Conservation (phyloP, 2,797 vertebrate species). For the Acridotheres tristis region DNA sequence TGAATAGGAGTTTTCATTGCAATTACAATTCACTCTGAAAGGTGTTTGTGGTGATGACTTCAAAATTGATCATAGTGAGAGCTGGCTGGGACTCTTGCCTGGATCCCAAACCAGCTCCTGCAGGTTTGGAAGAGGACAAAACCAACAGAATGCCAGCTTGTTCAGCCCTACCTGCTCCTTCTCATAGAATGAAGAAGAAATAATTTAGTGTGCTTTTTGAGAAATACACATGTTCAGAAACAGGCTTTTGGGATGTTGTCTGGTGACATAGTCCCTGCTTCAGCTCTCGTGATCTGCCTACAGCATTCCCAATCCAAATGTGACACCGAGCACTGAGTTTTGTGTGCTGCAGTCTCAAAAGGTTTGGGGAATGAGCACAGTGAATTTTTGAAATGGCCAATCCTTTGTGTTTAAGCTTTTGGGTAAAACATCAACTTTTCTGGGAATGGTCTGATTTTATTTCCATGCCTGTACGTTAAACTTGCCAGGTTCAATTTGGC, state of each 20-base stretch:
- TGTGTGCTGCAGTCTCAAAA: background rate
- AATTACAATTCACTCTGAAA: background rate
- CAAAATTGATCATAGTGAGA: background rate
- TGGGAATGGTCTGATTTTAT: background rate
- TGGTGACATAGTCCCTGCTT: background rate
- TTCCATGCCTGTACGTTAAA: background rate
- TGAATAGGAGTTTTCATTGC: background rate
- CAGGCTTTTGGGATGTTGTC: background rate
- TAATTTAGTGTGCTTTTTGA: background rate
- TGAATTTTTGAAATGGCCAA: background rate
- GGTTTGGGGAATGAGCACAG: background rate
- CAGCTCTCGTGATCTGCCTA: background rate
- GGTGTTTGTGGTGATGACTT: accelerated
- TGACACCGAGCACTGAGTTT: background rate
- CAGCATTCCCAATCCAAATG: background rate
- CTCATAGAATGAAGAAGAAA: background rate
- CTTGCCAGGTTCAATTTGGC: background rate
- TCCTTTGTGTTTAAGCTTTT: background rate
- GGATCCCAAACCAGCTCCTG: background rate
- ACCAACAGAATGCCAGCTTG: background rate
- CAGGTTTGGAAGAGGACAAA: background rate
- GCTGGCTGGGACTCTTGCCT: background rate
- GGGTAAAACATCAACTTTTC: background rate
- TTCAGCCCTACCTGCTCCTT: background rate
- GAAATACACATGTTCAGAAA: background rate